phyloP scores from a whole-genome alignment of 1,140 invertebrate genomes.

The Halesus radiatus region DNA sequence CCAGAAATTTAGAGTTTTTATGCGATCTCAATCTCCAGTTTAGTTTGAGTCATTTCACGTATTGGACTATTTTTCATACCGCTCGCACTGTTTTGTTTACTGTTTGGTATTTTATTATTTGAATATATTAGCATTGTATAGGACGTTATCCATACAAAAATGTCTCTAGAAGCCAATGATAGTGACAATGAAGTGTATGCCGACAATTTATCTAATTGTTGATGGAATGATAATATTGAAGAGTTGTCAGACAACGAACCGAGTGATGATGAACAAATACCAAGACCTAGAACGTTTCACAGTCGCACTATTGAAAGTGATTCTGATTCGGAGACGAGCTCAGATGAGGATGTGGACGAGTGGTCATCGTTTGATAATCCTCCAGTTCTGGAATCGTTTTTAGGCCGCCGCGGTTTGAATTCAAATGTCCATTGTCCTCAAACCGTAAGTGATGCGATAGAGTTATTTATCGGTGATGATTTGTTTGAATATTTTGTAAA shows the following conservation, averaged over 20 bases:
- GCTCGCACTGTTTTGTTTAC: too few relatives aligned
- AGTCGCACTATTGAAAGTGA: background rate
- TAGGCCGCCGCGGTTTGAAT: constrained; percentile 14
- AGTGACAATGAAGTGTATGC: too few relatives aligned
- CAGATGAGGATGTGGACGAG: constrained; percentile 27
- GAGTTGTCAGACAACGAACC: too few relatives aligned
- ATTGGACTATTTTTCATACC: too few relatives aligned
- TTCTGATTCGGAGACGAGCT: constrained; percentile 32
- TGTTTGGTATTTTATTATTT: too few relatives aligned
- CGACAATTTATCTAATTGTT: too few relatives aligned
- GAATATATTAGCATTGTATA: too few relatives aligned
- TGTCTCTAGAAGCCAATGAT: too few relatives aligned
- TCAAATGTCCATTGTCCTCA: constrained; percentile 36
- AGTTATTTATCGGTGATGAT: constrained; percentile 56
- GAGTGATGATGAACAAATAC: constrained; percentile 24
- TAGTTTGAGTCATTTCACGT: too few relatives aligned
- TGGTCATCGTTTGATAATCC: constrained; percentile 37
- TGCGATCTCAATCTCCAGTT: too few relatives aligned
- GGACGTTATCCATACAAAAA: background rate
- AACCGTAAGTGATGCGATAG: constrained; percentile 45
- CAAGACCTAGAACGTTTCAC: constrained; percentile 26
- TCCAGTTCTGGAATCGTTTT: constrained; percentile 30
- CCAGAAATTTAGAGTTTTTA: too few relatives aligned
- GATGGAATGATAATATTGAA: too few relatives aligned
- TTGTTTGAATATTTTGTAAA: constrained; percentile 51